A percentile compares a stretch with the other conserved stretches of the same genome.
Evolutionary conservation across 2,888 invertebrate genomes (phyloP).

Genomic region (Nomada goodeniana): DNA sequence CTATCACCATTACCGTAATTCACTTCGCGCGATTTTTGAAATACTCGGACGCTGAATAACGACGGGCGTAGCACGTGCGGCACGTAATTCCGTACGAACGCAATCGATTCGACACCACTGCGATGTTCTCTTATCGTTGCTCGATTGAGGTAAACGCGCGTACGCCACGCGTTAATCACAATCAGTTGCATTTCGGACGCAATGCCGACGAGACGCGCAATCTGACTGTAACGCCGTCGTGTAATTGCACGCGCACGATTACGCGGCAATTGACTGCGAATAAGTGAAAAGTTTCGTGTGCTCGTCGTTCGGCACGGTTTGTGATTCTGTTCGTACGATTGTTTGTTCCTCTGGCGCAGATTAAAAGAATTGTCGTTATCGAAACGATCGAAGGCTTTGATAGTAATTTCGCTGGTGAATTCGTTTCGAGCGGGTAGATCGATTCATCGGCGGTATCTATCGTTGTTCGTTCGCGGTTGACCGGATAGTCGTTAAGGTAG

Average conservation of each 20-base stretch:
- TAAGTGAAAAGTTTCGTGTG: no score
- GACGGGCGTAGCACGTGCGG: constrained; percentile 1
- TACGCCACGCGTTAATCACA: constrained; percentile 34
- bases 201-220: constrained; percentile 1
- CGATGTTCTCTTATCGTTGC: constrained; percentile 51
- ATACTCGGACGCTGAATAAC: background rate
- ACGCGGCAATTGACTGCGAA: no score
- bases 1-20: background rate
- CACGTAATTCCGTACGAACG: background rate
- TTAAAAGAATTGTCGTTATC: background rate
- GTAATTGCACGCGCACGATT: no score
- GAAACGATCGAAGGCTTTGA: background rate
- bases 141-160: constrained; percentile 22
- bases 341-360: background rate
- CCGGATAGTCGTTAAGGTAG: background rate
- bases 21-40: background rate
- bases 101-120: constrained; percentile 22
- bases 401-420: background rate
- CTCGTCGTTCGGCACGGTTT: no score
- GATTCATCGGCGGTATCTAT: background rate
- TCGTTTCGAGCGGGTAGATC: background rate
- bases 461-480: background rate
- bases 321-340: background rate
- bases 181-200: constrained; percentile 36
- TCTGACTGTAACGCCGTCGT: no score